Conservation (phyloP, 2,113 vertebrate genomes). For the Myotis davidii region DNA sequence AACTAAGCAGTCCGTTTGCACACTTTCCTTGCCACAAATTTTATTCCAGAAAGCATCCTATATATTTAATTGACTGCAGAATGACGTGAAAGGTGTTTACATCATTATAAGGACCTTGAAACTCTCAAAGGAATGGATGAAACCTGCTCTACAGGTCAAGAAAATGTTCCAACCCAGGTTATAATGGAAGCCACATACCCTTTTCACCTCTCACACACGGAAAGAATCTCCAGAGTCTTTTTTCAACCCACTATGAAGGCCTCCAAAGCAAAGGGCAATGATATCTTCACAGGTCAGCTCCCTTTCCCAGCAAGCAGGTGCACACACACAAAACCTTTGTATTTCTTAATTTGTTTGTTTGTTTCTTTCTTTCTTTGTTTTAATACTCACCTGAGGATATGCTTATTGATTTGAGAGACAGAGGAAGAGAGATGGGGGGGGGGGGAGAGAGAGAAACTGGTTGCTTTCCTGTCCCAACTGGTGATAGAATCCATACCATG, state of each 20-base stretch:
- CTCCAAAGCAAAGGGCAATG: neutral
- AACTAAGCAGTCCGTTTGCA: constrained; percentile 80
- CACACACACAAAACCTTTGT: neutral
- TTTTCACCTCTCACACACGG: neutral
- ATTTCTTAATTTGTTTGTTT: neutral
- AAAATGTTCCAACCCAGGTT: neutral
- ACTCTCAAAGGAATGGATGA: neutral
- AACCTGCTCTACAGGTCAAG: neutral
- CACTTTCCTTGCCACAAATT: constrained; percentile 60
- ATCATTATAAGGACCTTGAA: neutral
- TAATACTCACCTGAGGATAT: neutral
- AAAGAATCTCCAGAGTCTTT: neutral
- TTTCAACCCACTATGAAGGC: neutral
- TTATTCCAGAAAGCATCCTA: constrained; percentile 68
- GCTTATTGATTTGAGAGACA: neutral
- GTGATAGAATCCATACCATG: neutral
- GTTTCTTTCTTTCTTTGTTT: neutral
- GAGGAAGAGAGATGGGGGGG: no score
- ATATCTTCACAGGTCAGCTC: neutral
- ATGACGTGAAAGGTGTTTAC: constrained; percentile 10
- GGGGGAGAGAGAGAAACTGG: neutral
- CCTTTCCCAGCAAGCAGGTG: neutral
- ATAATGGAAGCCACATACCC: neutral
- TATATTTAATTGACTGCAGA: constrained; percentile 65
- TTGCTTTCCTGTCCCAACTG: neutral